Evolutionary conservation across 1,140 invertebrate genomes (phyloP), one percentile per base, ranked within the genome.

Genomic region (Temnothorax nylanderi): DNA sequence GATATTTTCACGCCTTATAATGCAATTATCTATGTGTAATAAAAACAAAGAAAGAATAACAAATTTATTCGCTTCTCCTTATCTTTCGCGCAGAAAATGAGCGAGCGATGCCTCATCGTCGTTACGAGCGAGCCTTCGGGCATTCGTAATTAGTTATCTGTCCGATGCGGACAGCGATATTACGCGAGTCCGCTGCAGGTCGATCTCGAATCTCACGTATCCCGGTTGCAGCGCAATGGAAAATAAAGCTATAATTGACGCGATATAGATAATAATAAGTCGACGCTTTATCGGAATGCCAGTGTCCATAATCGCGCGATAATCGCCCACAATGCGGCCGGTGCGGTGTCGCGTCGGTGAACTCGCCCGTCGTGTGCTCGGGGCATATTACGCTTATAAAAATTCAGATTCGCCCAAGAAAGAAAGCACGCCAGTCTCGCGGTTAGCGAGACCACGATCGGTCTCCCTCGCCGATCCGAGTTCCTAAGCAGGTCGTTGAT

Each of bases 191-290:
- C 8, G 34, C 13, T 44, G 47, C n/a, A n/a, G 3, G 41, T 69
- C 54, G 37, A 32, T 41, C 44, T 51, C 69, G 21, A 21, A 8
- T 44, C 47, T 32, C 75, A 54, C 44, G 32, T 67, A 49, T 78
- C 6, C 21, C 47, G 34, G 71, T 69, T 56, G n/a, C 65, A 37
- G 2, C 26, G 32, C 41, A 26, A 26, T 26, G 74, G n/a, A 75
- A 58, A 89, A 80, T 78, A 54, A 67, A 72, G 54, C 75, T 58
- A 37, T 74, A 88, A 89, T 89, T 69, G 69, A 65, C 37, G 76
- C 87, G 87, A 76, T 84, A 82, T 41, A 84, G 69, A 74, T 88
- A 81, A 78, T 75, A 72, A 60, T n/a, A 54, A 60, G 47, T 26
- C 18, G 41, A 26, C 69, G 34, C 26, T 81, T 64, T 49, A 76